These are phyloP conservation scores for Ifrita kowaldi DNA, from an alignment of 2,113 vertebrate genomes.

Conservation along the genomic window DNA sequence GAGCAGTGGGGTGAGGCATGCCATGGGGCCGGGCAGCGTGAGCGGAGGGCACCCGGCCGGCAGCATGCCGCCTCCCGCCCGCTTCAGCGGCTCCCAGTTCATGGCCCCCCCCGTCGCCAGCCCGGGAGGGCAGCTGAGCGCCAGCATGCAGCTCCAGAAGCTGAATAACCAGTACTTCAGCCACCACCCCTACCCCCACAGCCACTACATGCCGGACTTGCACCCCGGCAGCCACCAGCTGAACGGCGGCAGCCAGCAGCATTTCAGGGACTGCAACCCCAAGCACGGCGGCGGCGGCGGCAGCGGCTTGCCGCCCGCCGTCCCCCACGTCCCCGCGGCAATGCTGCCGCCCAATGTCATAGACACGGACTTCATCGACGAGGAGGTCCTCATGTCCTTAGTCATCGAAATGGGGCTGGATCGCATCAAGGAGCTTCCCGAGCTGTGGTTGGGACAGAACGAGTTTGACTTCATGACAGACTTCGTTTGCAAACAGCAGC, in stretches of 20 bases:
- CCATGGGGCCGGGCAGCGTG: constrained; percentile 79
- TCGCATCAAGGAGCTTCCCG: constrained; percentile 88
- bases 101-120: constrained; percentile 74
- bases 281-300: constrained; percentile 74
- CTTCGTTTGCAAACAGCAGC: constrained; percentile 90
- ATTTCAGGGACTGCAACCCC: constrained; percentile 84
- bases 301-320: constrained; percentile 70
- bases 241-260: constrained; percentile 82
- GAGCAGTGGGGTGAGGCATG: constrained; percentile 78
- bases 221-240: constrained; percentile 82
- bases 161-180: constrained; percentile 89
- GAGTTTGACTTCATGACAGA: constrained; percentile 92
- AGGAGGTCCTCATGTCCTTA: constrained; percentile 90
- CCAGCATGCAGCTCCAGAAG: constrained; percentile 90
- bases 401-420: constrained; percentile 90
- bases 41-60: constrained; percentile 77
- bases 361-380: constrained; percentile 90
- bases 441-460: constrained; percentile 90
- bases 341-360: constrained; percentile 91
- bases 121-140: constrained; percentile 82
- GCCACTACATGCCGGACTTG: constrained; percentile 87
- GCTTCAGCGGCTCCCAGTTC: constrained; percentile 82
- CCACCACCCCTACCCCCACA: constrained; percentile 82
- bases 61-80: constrained; percentile 74
- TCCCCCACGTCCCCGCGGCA: constrained; percentile 80